Percentiles rank a stretch among this genome's conserved stretches.
Conservation (phyloP, 2,113 vertebrate genomes). For the Trochalopteron elliotii region DNA sequence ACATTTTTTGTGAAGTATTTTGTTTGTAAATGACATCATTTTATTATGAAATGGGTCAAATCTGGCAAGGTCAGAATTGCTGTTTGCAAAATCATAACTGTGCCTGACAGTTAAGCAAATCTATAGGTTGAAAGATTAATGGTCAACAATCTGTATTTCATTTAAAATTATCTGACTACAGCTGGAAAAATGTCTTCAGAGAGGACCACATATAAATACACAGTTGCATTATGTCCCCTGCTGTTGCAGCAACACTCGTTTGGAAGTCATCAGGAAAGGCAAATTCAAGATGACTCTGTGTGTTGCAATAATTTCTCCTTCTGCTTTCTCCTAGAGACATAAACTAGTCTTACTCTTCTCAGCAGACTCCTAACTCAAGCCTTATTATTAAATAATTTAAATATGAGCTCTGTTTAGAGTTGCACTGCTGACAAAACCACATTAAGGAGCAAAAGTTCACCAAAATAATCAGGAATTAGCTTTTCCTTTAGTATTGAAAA, state of each 20-base stretch:
- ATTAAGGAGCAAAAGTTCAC: not conserved
- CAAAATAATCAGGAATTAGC: not conserved
- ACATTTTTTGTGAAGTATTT: not conserved
- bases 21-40: not conserved
- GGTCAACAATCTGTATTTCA: not conserved
- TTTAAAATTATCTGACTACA: not conserved
- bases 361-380: constrained; percentile 6
- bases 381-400: constrained; percentile 27
- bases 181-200: not conserved
- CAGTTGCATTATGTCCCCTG: not conserved
- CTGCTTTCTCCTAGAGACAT: not conserved
- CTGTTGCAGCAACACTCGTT: not conserved
- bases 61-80: not conserved
- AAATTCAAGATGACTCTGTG: not conserved
- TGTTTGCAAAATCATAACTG: not conserved
- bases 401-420: not conserved
- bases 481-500: not conserved
- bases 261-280: not conserved
- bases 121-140: not conserved
- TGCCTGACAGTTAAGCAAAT: not conserved
- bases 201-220: not conserved
- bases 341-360: constrained; percentile 12
- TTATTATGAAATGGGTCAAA: not conserved
- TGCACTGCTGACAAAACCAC: not conserved
- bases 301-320: not conserved